Base-by-base conservation (phyloP, 1,140 invertebrate genomes). In the Eriocheir sinensis region DNA sequence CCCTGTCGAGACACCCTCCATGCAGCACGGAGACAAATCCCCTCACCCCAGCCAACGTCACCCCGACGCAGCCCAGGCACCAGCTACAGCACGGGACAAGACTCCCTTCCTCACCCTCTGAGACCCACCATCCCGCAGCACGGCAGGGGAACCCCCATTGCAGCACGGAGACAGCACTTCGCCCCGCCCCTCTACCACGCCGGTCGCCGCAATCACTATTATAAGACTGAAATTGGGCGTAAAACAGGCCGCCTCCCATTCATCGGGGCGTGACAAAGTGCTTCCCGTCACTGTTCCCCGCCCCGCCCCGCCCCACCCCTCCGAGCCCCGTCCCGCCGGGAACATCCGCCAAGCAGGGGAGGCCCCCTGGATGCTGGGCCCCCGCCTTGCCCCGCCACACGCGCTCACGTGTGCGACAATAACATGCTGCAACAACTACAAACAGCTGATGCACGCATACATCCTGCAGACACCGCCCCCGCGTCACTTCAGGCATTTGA, bases 211-310 rank as follows among this genome's bases (percentile, higher is more conserved):
- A 72, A 72, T n/a, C 1, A 72, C 60, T 72, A 72, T 72, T 72
- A 72, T n/a, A n/a, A 21, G 27, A n/a, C 60, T 72, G 60, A 72
- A 72, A 72, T 72, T 72, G 60, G n/a, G 60, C 60, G n/a, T 72
- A 72, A 72, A 72, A 72, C 60, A 72, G 60, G 60, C 60, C 21
- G 60, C 60, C 60, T 72, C 60, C 60, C 60, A 72, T 72, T 72
- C 60, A 72, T 21, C 60, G 60, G 60, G 60, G 60, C 60, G 60
- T 72, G 60, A 72, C 60, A 72, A 72, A n/a, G 60, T 72, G 60
- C 60, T 72, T 72, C 60, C 60, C 60, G 60, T n/a, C 60, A 72
- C 60, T 72, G 60, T 72, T 72, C 60, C 60, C 17, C 60, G 21
- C 12, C 21, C 60, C 0, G 60, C 60, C 60, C 12, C 60, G 27